Evolutionary conservation across 2,113 vertebrate species (phyloP).

Genomic region (Carlito syrichta): DNA sequence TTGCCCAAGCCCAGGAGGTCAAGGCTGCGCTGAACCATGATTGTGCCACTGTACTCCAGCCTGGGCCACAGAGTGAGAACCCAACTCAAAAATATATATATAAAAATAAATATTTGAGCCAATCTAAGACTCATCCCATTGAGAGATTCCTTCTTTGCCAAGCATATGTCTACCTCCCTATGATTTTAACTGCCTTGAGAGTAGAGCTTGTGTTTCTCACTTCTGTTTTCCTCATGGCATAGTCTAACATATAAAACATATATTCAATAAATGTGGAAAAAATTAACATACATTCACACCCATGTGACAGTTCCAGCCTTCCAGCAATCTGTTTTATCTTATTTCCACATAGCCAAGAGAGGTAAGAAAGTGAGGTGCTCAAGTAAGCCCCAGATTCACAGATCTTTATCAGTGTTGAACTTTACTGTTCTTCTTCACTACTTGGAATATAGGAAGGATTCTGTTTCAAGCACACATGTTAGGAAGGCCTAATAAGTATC

Average conservation of each 20-base stretch:
- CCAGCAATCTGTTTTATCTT: constrained; percentile 1
- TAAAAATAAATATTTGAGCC: constrained; percentile 27
- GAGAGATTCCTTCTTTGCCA: background rate
- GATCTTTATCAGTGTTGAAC: background rate
- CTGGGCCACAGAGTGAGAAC: too few species aligned
- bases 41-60: too few species aligned
- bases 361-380: background rate
- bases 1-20: too few species aligned
- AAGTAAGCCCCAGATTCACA: background rate
- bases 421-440: background rate
- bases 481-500: background rate
- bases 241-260: constrained; percentile 3
- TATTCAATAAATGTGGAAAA: constrained; percentile 15
- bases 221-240: constrained; percentile 20
- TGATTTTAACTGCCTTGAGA: constrained; percentile 4
- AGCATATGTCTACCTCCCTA: background rate
- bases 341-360: background rate
- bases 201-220: constrained; percentile 15
- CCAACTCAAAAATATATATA: too few species aligned
- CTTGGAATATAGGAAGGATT: background rate
- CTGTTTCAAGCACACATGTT: background rate
- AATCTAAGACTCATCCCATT: background rate
- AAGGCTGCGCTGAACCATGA: too few species aligned
- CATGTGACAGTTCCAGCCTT: background rate
- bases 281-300: background rate